A percentile compares a stretch with the other conserved stretches of the same genome.
phyloP scores from a whole-genome alignment of 2,888 invertebrate species.

The Trypoxylon attenuatum region DNA sequence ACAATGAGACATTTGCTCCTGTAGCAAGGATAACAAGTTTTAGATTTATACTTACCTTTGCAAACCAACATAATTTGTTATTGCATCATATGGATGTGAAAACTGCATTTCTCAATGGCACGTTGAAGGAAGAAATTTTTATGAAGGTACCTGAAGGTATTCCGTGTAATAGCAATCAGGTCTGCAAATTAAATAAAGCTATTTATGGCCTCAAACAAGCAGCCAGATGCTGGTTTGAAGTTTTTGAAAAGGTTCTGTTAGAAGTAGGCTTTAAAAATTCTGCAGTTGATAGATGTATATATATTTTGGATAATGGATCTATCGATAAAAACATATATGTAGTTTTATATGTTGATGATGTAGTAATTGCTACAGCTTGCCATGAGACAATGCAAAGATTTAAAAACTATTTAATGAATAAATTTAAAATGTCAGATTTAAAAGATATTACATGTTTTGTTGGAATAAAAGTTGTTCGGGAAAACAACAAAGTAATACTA shows the following conservation, averaged over 20 bases:
- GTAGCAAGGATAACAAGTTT: slow-evolving; percentile 55
- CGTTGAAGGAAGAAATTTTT: background rate
- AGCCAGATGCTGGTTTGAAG: slow-evolving; percentile 2
- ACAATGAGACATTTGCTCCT: slow-evolving; percentile 58
- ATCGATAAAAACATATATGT: background rate
- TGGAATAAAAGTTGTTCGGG: background rate
- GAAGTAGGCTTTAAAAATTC: background rate
- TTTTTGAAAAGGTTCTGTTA: background rate
- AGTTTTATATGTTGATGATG: background rate
- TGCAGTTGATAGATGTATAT: background rate
- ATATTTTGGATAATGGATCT: background rate
- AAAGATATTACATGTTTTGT: background rate
- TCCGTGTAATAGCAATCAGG: slow-evolving; percentile 2
- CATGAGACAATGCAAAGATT: too few relatives aligned
- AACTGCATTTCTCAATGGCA: slow-evolving; percentile 44
- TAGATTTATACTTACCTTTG: slow-evolving; percentile 49
- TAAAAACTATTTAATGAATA: background rate
- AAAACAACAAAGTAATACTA: background rate
- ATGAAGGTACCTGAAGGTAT: slow-evolving; percentile 27
- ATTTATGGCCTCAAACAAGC: slow-evolving; percentile 31
- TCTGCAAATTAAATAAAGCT: slow-evolving; percentile 27
- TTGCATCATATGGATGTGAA: slow-evolving; percentile 46
- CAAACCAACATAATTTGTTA: slow-evolving; percentile 48
- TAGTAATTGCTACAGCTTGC: background rate
- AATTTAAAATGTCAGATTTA: background rate